A percentile compares a stretch with the other conserved stretches of the same genome.
These are phyloP conservation scores for Harpagifer antarcticus DNA, from an alignment of 2,797 vertebrate species.

Conservation along the genomic window DNA sequence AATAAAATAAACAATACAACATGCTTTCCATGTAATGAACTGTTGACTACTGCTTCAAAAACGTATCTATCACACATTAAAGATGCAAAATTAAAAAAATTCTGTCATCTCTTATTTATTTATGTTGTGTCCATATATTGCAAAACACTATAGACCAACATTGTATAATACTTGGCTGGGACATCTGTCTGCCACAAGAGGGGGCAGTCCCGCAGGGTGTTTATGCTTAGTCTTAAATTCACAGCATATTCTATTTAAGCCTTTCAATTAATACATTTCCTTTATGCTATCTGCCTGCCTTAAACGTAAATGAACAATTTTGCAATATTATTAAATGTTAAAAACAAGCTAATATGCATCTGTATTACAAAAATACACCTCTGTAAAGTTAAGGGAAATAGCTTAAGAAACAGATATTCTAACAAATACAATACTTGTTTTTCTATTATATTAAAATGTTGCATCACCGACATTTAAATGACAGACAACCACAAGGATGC, in stretches of 20 bases:
- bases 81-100: constrained; percentile 20
- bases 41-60: constrained; percentile 26
- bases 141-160: not conserved
- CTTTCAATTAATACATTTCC: constrained; percentile 1
- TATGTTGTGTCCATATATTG: not conserved
- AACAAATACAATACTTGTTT: not conserved
- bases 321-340: not conserved
- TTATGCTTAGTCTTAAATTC: not conserved
- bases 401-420: not conserved
- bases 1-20: not conserved
- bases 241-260: constrained; percentile 15
- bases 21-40: constrained; percentile 30
- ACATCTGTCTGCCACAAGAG: constrained; percentile 63
- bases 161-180: not conserved
- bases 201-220: constrained; percentile 35
- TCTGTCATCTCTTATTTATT: constrained; percentile 2
- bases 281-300: constrained; percentile 11
- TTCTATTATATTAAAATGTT: not conserved
- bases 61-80: constrained; percentile 43
- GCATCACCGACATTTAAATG: not conserved
- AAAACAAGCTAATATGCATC: constrained; percentile 2
- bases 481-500: not conserved
- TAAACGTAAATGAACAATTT: not conserved
- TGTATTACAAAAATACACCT: not conserved
- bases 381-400: not conserved